Evolutionary conservation across 2,797 vertebrate genomes (phyloP).

Genomic region (Ptychadena robeensis): DNA sequence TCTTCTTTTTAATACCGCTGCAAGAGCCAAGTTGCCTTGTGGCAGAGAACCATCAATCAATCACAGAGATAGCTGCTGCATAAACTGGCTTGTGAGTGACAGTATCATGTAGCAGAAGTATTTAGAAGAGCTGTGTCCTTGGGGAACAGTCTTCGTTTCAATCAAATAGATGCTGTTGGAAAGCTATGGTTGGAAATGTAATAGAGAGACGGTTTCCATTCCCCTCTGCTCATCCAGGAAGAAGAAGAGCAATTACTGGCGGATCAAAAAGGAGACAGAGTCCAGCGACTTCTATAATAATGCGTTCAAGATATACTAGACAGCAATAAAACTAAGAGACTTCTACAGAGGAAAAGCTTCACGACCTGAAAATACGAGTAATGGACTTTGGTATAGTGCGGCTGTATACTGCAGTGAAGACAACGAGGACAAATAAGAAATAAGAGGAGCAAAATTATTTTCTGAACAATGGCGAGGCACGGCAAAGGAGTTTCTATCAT

Average conservation of each 20-base stretch:
- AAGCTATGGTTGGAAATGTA: background rate
- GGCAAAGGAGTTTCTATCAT: no score
- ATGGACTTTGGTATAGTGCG: no score
- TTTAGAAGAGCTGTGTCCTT: background rate
- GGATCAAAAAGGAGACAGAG: background rate
- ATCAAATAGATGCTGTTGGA: background rate
- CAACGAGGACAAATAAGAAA: no score
- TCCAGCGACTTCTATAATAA: background rate
- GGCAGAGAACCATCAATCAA: constrained; percentile 2
- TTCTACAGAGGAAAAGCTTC: background rate
- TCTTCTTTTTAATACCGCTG: background rate
- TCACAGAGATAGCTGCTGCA: background rate
- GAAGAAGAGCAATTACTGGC: background rate
- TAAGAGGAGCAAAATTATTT: no score
- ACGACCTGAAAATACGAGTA: no score
- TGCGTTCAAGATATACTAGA: background rate
- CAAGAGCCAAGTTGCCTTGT: background rate
- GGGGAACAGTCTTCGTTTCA: background rate
- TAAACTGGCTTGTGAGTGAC: constrained; percentile 10
- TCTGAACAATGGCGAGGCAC: no score
- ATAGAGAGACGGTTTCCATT: background rate
- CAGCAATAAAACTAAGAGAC: background rate
- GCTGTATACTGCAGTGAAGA: background rate
- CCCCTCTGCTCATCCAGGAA: background rate
- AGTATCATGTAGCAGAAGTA: constrained; percentile 2